Evolutionary conservation across 1,140 invertebrate species (phyloP).

Genomic region (Spodoptera litura): DNA sequence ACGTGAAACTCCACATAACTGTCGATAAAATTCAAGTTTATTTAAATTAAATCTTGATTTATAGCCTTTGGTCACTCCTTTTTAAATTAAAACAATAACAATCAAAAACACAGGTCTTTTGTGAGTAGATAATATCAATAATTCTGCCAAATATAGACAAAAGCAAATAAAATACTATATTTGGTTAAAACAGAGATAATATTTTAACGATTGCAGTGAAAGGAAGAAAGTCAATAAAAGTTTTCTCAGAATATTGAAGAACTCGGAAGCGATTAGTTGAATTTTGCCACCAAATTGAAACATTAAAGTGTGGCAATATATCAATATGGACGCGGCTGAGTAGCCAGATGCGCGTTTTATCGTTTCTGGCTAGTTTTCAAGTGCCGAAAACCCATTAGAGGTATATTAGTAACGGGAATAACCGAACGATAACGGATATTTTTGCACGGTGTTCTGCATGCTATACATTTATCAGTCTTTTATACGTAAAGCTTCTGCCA

Average conservation of each 20-base stretch:
- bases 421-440: conserved; percentile 70
- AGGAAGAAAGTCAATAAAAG: conserved; percentile 9
- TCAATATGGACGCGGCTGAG: conserved; percentile 69
- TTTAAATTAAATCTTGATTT: background rate
- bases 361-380: conserved; percentile 83
- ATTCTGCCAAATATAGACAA: background rate
- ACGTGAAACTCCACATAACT: conserved; percentile 7
- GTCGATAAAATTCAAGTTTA: conserved; percentile 10
- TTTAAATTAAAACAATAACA: too few species aligned
- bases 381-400: conserved; percentile 80
- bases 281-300: conserved; percentile 71
- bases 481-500: background rate
- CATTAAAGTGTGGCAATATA: conserved; percentile 76
- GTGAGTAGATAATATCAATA: too few species aligned
- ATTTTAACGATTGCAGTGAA: background rate
- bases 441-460: conserved; percentile 59
- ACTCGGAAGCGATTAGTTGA: conserved; percentile 60
- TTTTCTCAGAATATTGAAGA: conserved; percentile 37
- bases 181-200: background rate
- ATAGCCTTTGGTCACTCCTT: background rate
- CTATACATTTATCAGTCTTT: background rate
- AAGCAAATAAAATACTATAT: conserved; percentile 4
- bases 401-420: conserved; percentile 72
- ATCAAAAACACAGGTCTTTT: too few species aligned
- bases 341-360: conserved; percentile 79